Evolutionary conservation across 2,797 vertebrate species (phyloP).

Genomic region (Pyrocephalus nanus): DNA sequence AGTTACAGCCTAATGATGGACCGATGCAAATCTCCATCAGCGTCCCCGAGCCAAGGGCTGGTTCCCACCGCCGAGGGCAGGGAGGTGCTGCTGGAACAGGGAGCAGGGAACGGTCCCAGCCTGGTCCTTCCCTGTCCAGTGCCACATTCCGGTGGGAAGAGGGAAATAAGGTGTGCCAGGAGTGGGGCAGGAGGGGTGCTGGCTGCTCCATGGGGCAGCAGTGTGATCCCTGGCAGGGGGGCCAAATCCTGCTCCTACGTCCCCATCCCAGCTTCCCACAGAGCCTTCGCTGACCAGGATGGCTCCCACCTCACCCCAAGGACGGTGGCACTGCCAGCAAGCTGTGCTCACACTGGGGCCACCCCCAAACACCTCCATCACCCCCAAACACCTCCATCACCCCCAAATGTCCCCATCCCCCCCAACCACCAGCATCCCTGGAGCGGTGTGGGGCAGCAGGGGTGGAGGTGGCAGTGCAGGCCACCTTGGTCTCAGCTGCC

Average conservation of each 20-base stretch:
- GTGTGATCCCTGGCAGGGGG: fast-evolving
- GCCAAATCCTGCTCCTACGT: fast-evolving
- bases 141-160: fast-evolving
- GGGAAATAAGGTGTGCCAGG: fast-evolving
- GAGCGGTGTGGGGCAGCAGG: fast-evolving
- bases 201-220: background rate
- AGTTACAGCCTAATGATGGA: background rate
- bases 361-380: background rate
- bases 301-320: background rate
- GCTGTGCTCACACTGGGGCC: background rate
- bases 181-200: background rate
- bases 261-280: fast-evolving
- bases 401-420: background rate
- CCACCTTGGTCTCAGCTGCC: fast-evolving
- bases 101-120: background rate
- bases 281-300: fast-evolving
- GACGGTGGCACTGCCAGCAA: fast-evolving
- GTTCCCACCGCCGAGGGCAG: background rate
- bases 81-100: background rate
- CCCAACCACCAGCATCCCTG: background rate
- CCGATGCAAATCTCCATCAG: background rate
- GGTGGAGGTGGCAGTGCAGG: background rate
- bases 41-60: background rate
- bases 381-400: background rate
- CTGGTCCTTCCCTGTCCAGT: background rate